Evolutionary conservation across 2,888 invertebrate genomes (phyloP), one percentile per base, ranked within the genome.

Genomic region (Pycnomerus fuliginosus): DNA sequence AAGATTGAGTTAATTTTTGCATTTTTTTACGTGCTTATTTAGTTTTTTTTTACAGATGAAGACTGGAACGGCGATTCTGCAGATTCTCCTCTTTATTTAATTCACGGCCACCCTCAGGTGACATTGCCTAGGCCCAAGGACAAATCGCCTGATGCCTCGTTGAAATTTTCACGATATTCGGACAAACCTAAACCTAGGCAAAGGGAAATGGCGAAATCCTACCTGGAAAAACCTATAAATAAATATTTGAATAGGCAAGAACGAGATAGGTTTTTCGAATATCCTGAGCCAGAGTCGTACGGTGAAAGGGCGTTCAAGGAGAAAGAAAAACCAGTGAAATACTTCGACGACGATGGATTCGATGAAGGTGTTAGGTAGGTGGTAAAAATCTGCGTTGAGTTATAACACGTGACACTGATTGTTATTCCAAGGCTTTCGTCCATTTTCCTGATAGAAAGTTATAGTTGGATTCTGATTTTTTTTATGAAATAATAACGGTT

Each of bases 11-110:
- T n/a, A 29, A 29, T 4, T 10, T 25, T 25, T 5, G 4, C 5
- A 32, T 10, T 4, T 13, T 37, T 37, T 20, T 20, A 16, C 2
- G 27, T 20, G n/a, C 14, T 17, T 16, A 11, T 27, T 11, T 27
- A 44, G 24, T 34, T 30, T 29, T 50, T 53, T 32, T 62, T 80
- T 81, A 4, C 79, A 87, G 87, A 87, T 72, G 87, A 87, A 61
- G 87, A 87, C 64, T 87, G 86, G 86, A 82, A 79, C 30, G 79
- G 79, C 49, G 80, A 82, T 54, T 78, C 80, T 11, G 78, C 79
- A 5, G 76, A 76, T 46, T 73, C 73, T 17, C 69, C 75, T 1
- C 60, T 76, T 32, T 83, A 83, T 64, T 73, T 83, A 69, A 81
- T 83, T 77, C 77, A 79, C 58, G 53, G 77, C 52, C 75, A 77